phyloP scores from a whole-genome alignment of 1,140 invertebrate genomes.

The Thrips palmi region DNA sequence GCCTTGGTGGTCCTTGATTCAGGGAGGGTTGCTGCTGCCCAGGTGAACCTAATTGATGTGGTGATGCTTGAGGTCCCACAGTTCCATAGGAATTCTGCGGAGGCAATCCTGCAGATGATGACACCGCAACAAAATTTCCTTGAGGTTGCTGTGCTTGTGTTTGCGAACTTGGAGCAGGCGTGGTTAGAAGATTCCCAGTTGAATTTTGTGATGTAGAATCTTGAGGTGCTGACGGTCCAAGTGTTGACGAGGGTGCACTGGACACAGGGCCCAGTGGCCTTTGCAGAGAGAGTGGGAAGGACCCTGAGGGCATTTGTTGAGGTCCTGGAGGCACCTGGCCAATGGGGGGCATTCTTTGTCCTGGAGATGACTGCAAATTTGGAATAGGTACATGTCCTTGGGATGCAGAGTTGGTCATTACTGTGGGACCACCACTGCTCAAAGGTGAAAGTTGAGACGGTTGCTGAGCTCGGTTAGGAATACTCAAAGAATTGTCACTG shows the following conservation, averaged over 20 bases:
- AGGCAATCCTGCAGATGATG: too few species aligned
- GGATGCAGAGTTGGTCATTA: too few species aligned
- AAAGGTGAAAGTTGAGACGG: neutral
- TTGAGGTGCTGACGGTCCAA: neutral
- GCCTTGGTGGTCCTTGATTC: too few species aligned
- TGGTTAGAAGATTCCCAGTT: neutral
- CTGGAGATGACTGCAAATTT: neutral
- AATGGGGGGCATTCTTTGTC: neutral
- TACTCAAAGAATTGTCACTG: neutral
- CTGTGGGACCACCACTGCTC: neutral
- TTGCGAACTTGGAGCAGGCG: conserved; percentile 4
- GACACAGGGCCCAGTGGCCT: neutral
- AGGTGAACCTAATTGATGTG: too few species aligned
- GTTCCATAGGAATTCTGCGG: too few species aligned
- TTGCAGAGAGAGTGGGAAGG: conserved; percentile 12
- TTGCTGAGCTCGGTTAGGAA: neutral
- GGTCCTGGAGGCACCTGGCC: conserved; percentile 10
- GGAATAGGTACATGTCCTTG: too few species aligned
- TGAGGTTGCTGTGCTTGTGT: conserved; percentile 1
- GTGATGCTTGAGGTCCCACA: too few species aligned
- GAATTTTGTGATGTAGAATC: neutral
- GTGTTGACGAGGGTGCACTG: neutral
- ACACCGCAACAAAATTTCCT: neutral
- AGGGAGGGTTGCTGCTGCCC: too few species aligned
- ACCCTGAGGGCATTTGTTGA: conserved; percentile 12